Conservation (phyloP, 2,888 invertebrate genomes). For the Elmis aenea region DNA sequence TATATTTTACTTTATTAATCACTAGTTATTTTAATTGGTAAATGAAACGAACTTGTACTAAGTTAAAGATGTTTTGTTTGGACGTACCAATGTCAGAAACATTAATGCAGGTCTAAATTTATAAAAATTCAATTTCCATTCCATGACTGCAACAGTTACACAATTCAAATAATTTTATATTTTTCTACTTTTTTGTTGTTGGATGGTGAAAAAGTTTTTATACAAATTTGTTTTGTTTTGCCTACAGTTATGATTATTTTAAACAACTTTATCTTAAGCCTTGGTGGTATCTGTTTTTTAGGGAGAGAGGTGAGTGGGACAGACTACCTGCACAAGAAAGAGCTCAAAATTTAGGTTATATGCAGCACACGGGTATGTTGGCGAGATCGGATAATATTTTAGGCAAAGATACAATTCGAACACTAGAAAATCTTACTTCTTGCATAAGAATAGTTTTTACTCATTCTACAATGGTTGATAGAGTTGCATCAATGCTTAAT, state of each 20-base stretch:
- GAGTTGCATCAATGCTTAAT: conserved; percentile 93
- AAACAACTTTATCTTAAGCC: neutral
- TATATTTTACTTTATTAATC: neutral
- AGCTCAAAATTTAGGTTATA: conserved; percentile 65
- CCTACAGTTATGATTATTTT: no score
- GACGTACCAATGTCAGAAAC: no score
- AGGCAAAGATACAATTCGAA: conserved; percentile 81
- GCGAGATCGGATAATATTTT: conserved; percentile 91
- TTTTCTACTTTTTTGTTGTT: no score
- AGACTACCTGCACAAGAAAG: conserved; percentile 64
- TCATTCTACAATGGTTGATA: conserved; percentile 85
- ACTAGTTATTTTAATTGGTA: no score
- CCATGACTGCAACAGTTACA: no score
- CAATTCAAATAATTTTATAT: no score
- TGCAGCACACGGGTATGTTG: conserved; percentile 74
- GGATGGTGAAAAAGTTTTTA: no score
- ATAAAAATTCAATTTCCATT: no score
- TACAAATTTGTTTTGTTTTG: no score
- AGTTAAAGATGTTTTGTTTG: no score
- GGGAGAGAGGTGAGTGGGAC: conserved; percentile 73
- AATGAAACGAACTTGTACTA: no score
- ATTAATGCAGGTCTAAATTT: no score
- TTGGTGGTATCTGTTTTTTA: conserved; percentile 32
- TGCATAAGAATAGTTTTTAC: conserved; percentile 80
- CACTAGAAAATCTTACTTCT: conserved; percentile 72